Conservation (phyloP, 2,113 vertebrate genomes). For the Muntiacus reevesi region DNA sequence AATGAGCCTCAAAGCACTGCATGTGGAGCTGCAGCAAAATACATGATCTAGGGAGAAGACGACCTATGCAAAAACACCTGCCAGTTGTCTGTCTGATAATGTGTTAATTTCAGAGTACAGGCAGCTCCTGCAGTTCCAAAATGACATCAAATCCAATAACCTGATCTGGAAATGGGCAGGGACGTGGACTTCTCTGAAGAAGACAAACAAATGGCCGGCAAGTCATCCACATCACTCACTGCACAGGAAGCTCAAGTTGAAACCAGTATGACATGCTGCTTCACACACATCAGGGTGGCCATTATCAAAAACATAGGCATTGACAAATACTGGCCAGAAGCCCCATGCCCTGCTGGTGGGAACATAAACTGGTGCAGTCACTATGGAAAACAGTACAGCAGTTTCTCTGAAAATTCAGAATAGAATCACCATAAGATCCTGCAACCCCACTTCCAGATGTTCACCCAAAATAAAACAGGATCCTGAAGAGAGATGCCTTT, state of each 20-base stretch:
- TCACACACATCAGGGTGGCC: background rate
- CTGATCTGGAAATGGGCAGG: background rate
- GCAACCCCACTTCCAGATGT: too few species aligned
- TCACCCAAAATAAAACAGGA: background rate
- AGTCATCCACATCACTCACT: accelerated
- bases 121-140: background rate
- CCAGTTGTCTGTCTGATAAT: accelerated
- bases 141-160: background rate
- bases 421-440: background rate
- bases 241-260: accelerated
- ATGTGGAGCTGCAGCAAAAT: background rate
- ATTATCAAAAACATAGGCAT: accelerated
- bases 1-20: background rate
- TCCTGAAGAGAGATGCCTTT: background rate
- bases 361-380: background rate
- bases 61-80: background rate
- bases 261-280: accelerated
- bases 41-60: background rate
- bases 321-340: background rate
- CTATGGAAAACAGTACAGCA: background rate
- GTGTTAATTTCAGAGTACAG: accelerated
- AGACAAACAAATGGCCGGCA: too few species aligned
- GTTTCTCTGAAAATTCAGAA: background rate
- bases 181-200: background rate
- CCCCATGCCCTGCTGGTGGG: background rate